Base-by-base conservation (phyloP, 2,888 invertebrate species). In the Meliscaeva auricollis region DNA sequence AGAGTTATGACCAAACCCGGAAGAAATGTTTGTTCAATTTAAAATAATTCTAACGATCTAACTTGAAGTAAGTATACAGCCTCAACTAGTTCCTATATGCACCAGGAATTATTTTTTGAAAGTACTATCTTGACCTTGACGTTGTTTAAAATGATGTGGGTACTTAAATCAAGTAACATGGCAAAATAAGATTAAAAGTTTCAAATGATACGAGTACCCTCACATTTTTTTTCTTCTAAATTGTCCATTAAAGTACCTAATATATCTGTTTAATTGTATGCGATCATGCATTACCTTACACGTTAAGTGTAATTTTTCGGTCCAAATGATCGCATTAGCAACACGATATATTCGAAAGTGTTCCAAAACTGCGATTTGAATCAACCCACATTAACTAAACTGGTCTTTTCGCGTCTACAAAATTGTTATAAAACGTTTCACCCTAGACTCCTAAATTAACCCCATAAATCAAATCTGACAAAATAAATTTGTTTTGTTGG, bases 311-410 rank as follows among this genome's bases (percentile, higher is more conserved):
- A 48, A 32, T 9, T 72, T 13, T 68, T 69, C 54, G 46, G 22
- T 41, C 38, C 56, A 76, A 70, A 69, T 30, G 26, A 52, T 62
- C 38, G 0, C 62, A 75, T 64, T 72, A 46, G 54, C 13, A 54
- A 35, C 74, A 80, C 80, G 69, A 62, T 54, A 70, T 17, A 79
- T 83, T 83, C 54, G 83, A 83, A 83, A 83, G 83, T 79, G 69
- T 69, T 83, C 54, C 62, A 64, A 74, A 58, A 70, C 66, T 48
- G 15, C 32, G 48, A 35, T 46, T 13, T 26, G 17, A 72, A 30
- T 62, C 60, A 35, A 52, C 72, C 15, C 26, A 77, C 58, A 77
- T 68, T 54, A 32, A 4, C 62, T 46, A 46, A 56, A 77, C 73
- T 48, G 48, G 73, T 82, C 78, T 26, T 41, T 44, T 68, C 48